Evolutionary conservation across 2,888 invertebrate species (phyloP), one percentile per base, ranked within the genome.

Genomic region (Oscheius sp.): DNA sequence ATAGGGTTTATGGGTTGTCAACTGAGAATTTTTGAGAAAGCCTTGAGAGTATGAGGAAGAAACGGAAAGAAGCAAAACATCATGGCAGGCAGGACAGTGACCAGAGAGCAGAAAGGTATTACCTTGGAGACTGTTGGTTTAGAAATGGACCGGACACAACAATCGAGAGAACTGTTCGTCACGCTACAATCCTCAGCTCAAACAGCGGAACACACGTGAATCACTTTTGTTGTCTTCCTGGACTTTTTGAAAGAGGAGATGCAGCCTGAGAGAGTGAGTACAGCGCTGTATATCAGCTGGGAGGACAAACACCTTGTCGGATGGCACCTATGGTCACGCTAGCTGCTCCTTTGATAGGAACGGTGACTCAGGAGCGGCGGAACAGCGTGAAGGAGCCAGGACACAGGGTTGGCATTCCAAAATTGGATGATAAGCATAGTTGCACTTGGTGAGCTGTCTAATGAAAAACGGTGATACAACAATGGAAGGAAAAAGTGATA

Each of bases 341-440:
- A 52, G 49, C 52, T 29, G 66, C 66, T 66, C 66, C 53, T 52
- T 66, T 66, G 66, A 66, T 66, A 66, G 66, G 16, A 52, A 52
- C 25, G 49, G 25, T 66, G 66, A 66, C 52, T 66, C 66, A 66
- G 52, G 25, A n/a, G 52, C 66, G 52, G 46, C 61, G 43, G 61
- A 61, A 61, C 49, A 21, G 49, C 49, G 49, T 16, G 21, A 49
- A 49, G 49, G 21, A 49, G 49, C 49, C 35, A 9, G 35, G 21
- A 16, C 49, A 49, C 49, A 18, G 58, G 35, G 58, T 27, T 58
- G 5, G 21, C 43, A 61, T 58, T 58, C 58, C 25, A 58, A 58
- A 58, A 29, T 21, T 25, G 18, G 49, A 25, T 18, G 61, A 61
- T 61, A 61, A 61, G 61, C n/a, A 41, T 18, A 61, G 21, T 21